Evolutionary conservation across 2,113 vertebrate species (phyloP).

Genomic region (Barnardius zonarius): DNA sequence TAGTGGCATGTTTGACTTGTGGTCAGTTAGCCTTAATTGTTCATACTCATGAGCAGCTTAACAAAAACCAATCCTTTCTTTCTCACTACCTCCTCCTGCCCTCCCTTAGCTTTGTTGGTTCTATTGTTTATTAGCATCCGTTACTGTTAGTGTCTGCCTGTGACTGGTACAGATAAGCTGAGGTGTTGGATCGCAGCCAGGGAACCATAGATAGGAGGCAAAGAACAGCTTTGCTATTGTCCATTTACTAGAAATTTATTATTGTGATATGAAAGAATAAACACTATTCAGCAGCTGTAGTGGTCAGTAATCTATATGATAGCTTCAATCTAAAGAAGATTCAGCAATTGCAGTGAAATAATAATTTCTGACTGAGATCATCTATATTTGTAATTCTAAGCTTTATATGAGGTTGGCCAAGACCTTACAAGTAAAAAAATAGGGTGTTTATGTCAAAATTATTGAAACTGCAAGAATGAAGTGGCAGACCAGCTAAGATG

Average conservation of each 20-base stretch:
- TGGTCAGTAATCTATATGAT: not conserved
- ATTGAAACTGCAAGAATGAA: not conserved
- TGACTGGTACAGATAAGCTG: constrained; percentile 39
- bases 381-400: not conserved
- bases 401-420: not conserved
- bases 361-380: not conserved
- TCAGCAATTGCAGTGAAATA: not conserved
- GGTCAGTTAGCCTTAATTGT: not conserved
- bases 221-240: constrained; percentile 16
- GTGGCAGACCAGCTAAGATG: not conserved
- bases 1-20: not conserved
- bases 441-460: not conserved
- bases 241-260: not conserved
- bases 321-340: not conserved
- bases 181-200: not conserved
- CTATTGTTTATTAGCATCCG: constrained; percentile 11
- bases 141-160: not conserved
- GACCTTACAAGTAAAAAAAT: not conserved
- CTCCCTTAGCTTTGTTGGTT: not conserved
- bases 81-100: not conserved
- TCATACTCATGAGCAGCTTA: not conserved
- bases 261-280: not conserved
- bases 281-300: not conserved
- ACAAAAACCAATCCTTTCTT: not conserved
- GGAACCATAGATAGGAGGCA: not conserved